phyloP scores from a whole-genome alignment of 2,113 vertebrate species.

The Neolamprologus longior region DNA sequence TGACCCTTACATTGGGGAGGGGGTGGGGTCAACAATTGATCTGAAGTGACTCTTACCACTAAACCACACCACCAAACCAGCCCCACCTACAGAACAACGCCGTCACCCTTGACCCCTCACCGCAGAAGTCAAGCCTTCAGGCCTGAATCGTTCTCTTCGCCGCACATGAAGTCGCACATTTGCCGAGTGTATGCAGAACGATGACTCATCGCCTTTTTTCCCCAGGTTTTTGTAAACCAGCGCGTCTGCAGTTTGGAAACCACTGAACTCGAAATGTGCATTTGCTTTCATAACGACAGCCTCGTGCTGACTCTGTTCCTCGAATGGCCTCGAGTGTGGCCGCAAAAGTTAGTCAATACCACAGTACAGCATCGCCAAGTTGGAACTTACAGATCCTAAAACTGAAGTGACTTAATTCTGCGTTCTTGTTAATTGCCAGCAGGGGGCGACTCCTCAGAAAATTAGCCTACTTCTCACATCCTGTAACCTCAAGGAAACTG shows the following conservation, averaged over 20 bases:
- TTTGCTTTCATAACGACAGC: neutral
- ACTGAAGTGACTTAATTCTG: neutral
- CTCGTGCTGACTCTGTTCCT: neutral
- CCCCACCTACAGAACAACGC: rapidly evolving
- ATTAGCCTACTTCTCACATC: neutral
- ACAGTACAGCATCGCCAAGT: rapidly evolving
- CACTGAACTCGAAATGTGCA: neutral
- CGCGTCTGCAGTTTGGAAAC: neutral
- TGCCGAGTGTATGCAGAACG: neutral
- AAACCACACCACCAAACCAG: neutral
- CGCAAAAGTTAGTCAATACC: neutral
- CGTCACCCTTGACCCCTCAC: neutral
- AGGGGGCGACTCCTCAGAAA: neutral
- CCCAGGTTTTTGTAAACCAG: neutral
- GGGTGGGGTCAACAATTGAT: neutral
- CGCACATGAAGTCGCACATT: rapidly evolving
- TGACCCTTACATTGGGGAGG: neutral
- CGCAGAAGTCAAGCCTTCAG: neutral
- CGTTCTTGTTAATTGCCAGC: neutral
- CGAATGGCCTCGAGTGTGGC: neutral
- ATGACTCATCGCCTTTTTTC: neutral
- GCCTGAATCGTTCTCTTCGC: neutral
- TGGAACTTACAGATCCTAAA: neutral
- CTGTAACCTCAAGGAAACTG: neutral
- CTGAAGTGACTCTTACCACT: neutral